These are phyloP conservation scores for Drosophila sucinea DNA, from an alignment of 1,140 invertebrate species.

Conservation along the genomic window DNA sequence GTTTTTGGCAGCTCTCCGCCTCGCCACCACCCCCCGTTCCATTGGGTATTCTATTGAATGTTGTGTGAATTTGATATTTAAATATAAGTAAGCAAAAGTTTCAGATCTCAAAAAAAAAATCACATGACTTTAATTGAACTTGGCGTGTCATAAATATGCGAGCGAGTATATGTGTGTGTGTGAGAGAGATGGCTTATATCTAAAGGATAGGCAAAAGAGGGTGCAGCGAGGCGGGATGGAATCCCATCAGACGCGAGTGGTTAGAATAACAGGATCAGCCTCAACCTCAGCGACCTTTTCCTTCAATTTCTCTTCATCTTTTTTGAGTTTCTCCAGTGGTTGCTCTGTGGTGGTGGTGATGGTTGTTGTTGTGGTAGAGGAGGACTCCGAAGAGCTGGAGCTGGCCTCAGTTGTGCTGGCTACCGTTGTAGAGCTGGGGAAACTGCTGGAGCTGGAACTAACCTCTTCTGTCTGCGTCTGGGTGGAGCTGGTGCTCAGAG, in stretches of 20 bases:
- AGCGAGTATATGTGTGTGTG: conserved; percentile 25
- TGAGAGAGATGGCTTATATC: conserved; percentile 37
- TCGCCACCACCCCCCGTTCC: not conserved
- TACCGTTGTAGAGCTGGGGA: not conserved
- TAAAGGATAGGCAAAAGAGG: conserved; percentile 21
- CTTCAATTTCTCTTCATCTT: conserved; percentile 78
- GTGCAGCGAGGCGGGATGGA: not conserved
- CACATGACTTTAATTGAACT: conserved; percentile 80
- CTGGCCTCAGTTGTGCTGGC: conserved; percentile 27
- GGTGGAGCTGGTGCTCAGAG: conserved; percentile 22
- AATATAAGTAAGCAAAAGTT: conserved; percentile 50
- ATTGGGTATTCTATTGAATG: conserved; percentile 23
- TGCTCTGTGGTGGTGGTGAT: conserved; percentile 46
- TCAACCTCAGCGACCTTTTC: conserved; percentile 81
- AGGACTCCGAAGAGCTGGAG: conserved; percentile 14
- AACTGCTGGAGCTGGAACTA: conserved; percentile 19
- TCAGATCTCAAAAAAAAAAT: conserved; percentile 49
- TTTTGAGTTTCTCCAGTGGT: conserved; percentile 63
- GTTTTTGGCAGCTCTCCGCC: conserved; percentile 41
- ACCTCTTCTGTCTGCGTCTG: conserved; percentile 23
- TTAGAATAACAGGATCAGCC: conserved; percentile 76
- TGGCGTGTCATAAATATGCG: conserved; percentile 69
- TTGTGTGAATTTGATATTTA: conserved; percentile 71
- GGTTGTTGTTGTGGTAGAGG: conserved; percentile 7
- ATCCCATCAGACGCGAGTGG: conserved; percentile 61